Conservation (phyloP, 2,113 vertebrate species). For the Psittacara wagleri region DNA sequence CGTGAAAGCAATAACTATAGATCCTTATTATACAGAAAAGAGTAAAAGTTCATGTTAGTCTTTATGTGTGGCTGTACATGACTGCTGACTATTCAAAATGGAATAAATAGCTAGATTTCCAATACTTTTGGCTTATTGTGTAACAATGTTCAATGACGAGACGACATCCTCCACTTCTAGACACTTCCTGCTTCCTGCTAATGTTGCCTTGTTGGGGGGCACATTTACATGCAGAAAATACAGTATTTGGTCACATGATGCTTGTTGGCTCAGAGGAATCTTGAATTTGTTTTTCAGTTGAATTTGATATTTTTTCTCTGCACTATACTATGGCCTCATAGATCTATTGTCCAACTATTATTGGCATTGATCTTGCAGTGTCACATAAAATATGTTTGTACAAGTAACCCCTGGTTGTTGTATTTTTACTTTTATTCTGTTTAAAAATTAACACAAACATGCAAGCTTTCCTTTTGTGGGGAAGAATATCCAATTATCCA, state of each 20-base stretch:
- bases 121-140: neutral
- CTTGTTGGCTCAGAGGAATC: neutral
- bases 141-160: neutral
- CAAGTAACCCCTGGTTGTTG: neutral
- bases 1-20: neutral
- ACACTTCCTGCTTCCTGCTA: neutral
- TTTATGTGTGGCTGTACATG: neutral
- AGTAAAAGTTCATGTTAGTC: neutral
- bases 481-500: neutral
- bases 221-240: neutral
- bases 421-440: neutral
- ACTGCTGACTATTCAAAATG: neutral
- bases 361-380: neutral
- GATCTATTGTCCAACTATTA: neutral
- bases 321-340: neutral
- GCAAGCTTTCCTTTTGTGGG: neutral
- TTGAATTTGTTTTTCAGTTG: neutral
- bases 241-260: neutral
- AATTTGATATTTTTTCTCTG: neutral
- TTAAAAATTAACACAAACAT: neutral
- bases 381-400: neutral
- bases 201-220: neutral
- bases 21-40: neutral
- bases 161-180: neutral
- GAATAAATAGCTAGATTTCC: neutral